Evolutionary conservation across 2,113 vertebrate species (phyloP), one percentile per base, ranked within the genome.

Genomic region (Todiramphus saurophagus): DNA sequence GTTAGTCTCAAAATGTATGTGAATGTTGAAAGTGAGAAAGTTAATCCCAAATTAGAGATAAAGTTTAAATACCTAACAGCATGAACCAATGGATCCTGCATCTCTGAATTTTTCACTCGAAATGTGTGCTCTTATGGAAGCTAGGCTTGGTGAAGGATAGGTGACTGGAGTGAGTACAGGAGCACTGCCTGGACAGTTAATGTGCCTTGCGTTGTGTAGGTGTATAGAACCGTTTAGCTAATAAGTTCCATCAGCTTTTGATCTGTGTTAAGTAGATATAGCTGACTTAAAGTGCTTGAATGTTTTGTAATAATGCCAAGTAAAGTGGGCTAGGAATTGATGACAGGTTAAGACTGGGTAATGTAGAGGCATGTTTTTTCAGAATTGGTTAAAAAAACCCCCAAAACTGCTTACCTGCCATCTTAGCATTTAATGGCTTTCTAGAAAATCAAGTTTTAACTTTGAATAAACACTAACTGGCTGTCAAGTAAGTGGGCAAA

Each of bases 161-260:
- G 1, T 55, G 51, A 1, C 7, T 73, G 68, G 30, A 48, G 19
- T 21, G 43, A 0, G 2, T 19, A 19, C 0, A 4, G 81, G 37
- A 87, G 64, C 23, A 0, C 44, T 62, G 28, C 62, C 44, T 8
- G 17, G 11, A 19, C 64, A 33, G 20, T 20, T 33, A 28, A 13
- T 16, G 0, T 8, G 35, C 44, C 30, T 33, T 10, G 44, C 24
- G 51, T 59, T 50, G 15, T 27, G 35, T 20, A 16, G 46, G 30
- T 51, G 21, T 51, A 3, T 0, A 7, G 51, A 58, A 41, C 2
- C 8, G 35, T 11, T 23, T 50, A 46, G 59, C 53, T 50, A 28
- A 0, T 27, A 21, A 43, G 4, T 35, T 89, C 59, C 19, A 13
- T 48, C 20, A 44, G 15, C 35, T 66, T 80, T 56, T 70, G 56